Evolutionary conservation across 2,113 vertebrate genomes (phyloP).

Genomic region (Pterocles gutturalis): DNA sequence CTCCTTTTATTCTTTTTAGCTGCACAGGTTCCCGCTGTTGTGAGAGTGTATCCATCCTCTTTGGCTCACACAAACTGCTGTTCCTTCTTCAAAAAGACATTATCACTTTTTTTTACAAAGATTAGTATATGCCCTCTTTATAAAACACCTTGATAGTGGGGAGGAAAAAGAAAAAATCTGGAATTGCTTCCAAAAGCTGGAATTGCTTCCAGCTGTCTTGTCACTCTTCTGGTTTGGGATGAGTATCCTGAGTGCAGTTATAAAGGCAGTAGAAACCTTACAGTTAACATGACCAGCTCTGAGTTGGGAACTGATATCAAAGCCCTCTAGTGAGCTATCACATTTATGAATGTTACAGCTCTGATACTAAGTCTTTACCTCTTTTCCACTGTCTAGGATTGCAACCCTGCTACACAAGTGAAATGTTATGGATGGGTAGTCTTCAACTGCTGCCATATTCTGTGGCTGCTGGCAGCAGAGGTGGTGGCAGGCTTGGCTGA

Average conservation of each 20-base stretch:
- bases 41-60: not conserved
- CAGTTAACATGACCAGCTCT: not conserved
- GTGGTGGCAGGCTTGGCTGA: not conserved
- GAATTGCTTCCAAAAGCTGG: not conserved
- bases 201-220: not conserved
- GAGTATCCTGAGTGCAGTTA: not conserved
- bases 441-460: not conserved
- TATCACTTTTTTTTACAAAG: not conserved
- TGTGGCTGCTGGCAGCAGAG: not conserved
- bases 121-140: not conserved
- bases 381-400: not conserved
- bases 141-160: not conserved
- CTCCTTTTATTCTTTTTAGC: not conserved
- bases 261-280: not conserved
- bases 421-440: not conserved
- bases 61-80: not conserved
- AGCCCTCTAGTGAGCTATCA: not conserved
- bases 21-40: not conserved
- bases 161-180: too few species aligned
- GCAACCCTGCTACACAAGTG: rapidly evolving
- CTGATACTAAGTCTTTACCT: not conserved
- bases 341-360: not conserved
- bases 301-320: not conserved
- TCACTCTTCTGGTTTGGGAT: not conserved
- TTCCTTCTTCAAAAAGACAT: not conserved